Evolutionary conservation across 2,888 invertebrate genomes (phyloP).

Genomic region (Ectropis crepuscularia): DNA sequence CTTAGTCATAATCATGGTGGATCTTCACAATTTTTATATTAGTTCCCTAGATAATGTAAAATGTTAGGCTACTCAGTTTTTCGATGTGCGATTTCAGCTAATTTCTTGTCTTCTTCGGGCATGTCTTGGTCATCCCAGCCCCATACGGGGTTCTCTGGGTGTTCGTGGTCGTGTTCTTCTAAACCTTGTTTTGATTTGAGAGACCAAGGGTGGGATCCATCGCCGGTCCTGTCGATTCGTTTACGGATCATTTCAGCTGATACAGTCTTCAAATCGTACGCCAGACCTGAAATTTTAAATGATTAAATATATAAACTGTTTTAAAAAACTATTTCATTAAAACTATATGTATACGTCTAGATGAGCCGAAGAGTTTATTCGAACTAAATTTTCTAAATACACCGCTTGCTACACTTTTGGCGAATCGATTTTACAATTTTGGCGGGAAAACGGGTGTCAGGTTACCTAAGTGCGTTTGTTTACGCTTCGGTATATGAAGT

Average conservation of each 20-base stretch:
- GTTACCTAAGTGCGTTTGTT: too few species aligned
- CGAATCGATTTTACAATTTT: too few species aligned
- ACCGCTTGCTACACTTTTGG: too few species aligned
- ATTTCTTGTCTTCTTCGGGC: conserved; percentile 86
- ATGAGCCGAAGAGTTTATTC: too few species aligned
- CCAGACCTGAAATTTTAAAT: conserved; percentile 85
- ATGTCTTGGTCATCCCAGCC: conserved; percentile 94
- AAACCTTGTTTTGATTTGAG: conserved; percentile 56
- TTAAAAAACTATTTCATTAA: too few species aligned
- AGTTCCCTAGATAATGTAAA: not conserved
- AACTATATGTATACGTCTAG: too few species aligned
- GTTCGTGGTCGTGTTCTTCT: conserved; percentile 65
- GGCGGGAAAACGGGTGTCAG: too few species aligned
- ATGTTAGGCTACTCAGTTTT: conserved; percentile 49
- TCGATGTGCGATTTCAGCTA: conserved; percentile 74
- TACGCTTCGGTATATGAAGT: too few species aligned
- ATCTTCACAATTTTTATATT: conserved; percentile 2
- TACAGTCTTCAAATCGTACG: conserved; percentile 93
- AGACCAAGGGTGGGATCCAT: conserved; percentile 84
- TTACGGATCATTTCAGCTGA: conserved; percentile 88
- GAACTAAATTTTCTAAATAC: too few species aligned
- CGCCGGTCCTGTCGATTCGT: conserved; percentile 89
- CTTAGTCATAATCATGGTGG: not conserved
- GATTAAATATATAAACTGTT: not conserved
- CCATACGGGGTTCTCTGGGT: conserved; percentile 87